Evolutionary conservation across 2,797 vertebrate genomes (phyloP), one percentile per base, ranked within the genome.

Genomic region (Urosaurus nigricauda): DNA sequence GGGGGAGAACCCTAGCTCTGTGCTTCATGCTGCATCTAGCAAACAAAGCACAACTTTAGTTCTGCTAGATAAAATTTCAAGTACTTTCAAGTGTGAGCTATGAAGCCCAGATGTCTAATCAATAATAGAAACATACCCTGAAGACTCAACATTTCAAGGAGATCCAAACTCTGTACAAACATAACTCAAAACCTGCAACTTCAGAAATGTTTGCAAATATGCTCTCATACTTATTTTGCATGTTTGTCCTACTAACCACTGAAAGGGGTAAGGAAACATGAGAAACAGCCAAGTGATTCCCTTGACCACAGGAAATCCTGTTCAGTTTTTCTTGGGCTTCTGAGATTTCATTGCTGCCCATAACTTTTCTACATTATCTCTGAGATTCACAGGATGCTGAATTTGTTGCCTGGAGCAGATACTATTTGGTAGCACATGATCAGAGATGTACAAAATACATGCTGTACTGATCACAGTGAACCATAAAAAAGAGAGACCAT

Each of bases 231-330:
- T 35, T 43, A 11, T 78, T 53, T 53, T 65, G 40, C 19, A 65
- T 51, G 19, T 24, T 65, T 65, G 4, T 26, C 5, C 40, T 65
- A 16, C 12, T 35, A 77, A 32, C 29, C 56, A 77, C 7, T 32
- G 37, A 63, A 53, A 60, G 2, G 12, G 5, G 32, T 29, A 77
- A 77, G 40, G 24, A 70, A 17, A 43, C 16, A 51, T 21, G 8
- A 19, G 70, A 7, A 63, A 19, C 16, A 70, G 9, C 2, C 12
- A 32, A 43, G n/a, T 32, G 65, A 12, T 47, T 65, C 32, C 13
- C 58, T 65, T 47, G 58, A 51, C 85, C 84, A 78, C 17, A 78
- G 71, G 58, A 86, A 65, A 47, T 78, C 71, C n/a, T 58, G 32
- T 32, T 73, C 43, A 37, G 5, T n/a, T 40, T 26, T 85, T 60